phyloP scores from a whole-genome alignment of 1,140 invertebrate species.

The Platorchestia sp. region DNA sequence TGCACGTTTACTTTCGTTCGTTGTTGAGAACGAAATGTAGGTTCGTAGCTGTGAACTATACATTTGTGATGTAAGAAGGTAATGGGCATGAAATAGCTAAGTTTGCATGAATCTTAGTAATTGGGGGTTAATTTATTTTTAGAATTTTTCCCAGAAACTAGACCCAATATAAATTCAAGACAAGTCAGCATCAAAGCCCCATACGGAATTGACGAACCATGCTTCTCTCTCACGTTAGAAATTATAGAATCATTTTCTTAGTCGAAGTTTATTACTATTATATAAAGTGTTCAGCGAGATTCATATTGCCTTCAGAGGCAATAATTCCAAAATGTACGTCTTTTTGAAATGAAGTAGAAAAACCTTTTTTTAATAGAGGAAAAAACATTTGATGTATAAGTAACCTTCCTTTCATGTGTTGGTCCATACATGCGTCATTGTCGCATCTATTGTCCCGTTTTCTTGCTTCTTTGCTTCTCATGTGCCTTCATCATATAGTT shows the following conservation, averaged over 20 bases:
- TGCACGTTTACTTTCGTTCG: background rate
- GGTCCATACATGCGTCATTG: no score
- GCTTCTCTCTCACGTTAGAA: background rate
- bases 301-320: background rate
- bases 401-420: no score
- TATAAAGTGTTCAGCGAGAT: background rate
- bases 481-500: no score
- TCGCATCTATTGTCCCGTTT: no score
- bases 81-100: background rate
- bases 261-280: background rate
- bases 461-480: no score
- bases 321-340: background rate
- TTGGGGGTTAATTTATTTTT: background rate
- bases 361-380: no score
- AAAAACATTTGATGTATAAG: no score
- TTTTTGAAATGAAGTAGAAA: background rate
- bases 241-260: background rate
- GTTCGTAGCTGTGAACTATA: background rate
- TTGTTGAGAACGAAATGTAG: background rate
- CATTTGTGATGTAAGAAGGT: background rate
- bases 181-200: background rate
- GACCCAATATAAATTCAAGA: background rate
- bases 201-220: background rate
- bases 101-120: background rate
- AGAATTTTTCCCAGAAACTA: background rate